Conservation (phyloP, 1,140 invertebrate species). For the Brachionus koreanus region DNA sequence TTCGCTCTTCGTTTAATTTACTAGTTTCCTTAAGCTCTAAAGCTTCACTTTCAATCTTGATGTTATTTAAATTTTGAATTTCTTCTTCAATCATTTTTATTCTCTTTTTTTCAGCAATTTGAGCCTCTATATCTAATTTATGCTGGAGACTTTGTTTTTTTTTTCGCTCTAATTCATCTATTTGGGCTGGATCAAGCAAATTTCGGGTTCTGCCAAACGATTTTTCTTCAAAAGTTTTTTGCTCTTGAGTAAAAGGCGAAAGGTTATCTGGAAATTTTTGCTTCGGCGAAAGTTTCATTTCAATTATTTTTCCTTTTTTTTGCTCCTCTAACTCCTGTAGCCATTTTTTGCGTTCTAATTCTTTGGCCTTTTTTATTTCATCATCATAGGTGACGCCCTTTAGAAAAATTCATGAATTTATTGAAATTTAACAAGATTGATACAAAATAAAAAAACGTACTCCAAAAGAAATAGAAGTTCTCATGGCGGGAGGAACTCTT, state of each 20-base stretch:
- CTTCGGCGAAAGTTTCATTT: background rate
- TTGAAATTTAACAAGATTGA: background rate
- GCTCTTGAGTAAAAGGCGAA: background rate
- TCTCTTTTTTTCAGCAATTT: conserved; percentile 55
- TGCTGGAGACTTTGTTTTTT: conserved; percentile 51
- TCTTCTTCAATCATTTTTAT: conserved; percentile 51
- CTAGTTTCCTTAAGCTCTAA: conserved; percentile 47
- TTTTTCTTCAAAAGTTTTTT: conserved; percentile 25
- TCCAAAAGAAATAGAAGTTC: conserved; percentile 52
- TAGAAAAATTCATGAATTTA: conserved; percentile 29
- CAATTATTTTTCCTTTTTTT: conserved; percentile 45
- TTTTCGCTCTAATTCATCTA: conserved; percentile 52
- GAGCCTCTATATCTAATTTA: conserved; percentile 53
- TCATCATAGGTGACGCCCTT: conserved; percentile 48
- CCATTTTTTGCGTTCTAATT: conserved; percentile 51
- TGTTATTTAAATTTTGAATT: conserved; percentile 51
- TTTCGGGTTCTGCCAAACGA: background rate
- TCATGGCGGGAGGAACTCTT: conserved; percentile 50
- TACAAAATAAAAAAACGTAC: conserved; percentile 48
- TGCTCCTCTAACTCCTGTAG: conserved; percentile 52
- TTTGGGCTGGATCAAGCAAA: conserved; percentile 52
- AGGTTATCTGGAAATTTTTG: background rate
- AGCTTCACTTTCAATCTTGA: conserved; percentile 54
- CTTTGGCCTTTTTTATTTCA: conserved; percentile 49
- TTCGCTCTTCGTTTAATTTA: conserved; percentile 49